Conservation (phyloP, 2,113 vertebrate species). For the Syrmaticus mikado region DNA sequence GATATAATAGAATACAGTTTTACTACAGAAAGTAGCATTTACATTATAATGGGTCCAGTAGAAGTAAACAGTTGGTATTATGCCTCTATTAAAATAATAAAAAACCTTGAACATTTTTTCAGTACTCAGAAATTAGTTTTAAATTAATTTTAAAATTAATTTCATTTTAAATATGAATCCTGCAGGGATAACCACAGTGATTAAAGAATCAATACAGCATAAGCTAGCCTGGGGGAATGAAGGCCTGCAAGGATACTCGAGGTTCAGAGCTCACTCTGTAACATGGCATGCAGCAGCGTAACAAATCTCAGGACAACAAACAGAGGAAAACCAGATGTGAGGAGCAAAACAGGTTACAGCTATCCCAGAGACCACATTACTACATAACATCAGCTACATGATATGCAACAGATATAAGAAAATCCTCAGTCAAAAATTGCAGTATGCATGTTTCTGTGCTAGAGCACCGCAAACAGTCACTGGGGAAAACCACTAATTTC, state of each 20-base stretch:
- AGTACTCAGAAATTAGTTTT: not conserved
- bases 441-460: not conserved
- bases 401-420: not conserved
- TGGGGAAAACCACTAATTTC: not conserved
- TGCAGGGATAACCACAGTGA: not conserved
- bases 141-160: not conserved
- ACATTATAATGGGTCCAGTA: not conserved
- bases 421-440: not conserved
- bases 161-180: not conserved
- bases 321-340: not conserved
- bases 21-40: not conserved
- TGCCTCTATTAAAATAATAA: not conserved
- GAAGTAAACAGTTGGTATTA: not conserved
- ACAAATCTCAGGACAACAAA: not conserved
- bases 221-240: not conserved
- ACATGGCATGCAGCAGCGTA: not conserved
- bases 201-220: not conserved
- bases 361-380: not conserved
- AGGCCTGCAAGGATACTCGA: not conserved
- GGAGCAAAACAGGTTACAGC: not conserved
- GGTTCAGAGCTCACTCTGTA: not conserved
- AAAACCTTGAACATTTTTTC: not conserved
- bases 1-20: not conserved
- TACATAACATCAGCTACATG: not conserved
- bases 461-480: not conserved